Conservation (phyloP, 2,797 vertebrate species). For the Distichodus sexfasciatus region DNA sequence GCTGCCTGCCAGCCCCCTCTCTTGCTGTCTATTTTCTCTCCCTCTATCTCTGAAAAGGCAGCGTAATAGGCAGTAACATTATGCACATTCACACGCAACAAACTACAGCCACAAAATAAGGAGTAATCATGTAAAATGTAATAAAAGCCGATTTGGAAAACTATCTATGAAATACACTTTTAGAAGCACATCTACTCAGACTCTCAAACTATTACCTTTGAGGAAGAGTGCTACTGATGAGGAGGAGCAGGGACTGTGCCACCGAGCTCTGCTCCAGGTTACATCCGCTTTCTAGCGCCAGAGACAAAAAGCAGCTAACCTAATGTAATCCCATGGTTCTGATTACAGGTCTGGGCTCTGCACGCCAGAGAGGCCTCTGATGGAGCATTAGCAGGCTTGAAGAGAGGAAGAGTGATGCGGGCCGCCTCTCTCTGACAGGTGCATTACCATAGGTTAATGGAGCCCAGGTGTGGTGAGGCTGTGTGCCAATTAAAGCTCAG, state of each 20-base stretch:
- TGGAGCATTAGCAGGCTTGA: neutral
- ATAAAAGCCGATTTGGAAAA: neutral
- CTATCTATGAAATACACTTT: neutral
- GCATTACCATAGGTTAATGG: slow-evolving; percentile 16
- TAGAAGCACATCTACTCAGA: neutral
- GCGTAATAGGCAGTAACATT: neutral
- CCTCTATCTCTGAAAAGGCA: neutral
- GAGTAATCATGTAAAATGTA: no score
- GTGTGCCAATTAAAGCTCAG: slow-evolving; percentile 3
- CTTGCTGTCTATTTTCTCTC: no score
- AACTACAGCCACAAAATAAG: neutral
- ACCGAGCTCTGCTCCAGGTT: neutral
- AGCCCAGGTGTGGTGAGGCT: neutral
- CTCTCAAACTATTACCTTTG: no score
- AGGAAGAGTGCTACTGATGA: no score
- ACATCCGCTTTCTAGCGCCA: slow-evolving; percentile 4
- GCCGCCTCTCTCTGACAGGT: neutral
- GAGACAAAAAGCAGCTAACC: slow-evolving; percentile 9
- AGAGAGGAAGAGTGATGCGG: neutral
- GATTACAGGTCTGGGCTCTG: slow-evolving; percentile 27
- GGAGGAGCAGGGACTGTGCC: no score
- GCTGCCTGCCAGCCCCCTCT: no score
- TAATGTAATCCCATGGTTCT: slow-evolving; percentile 2
- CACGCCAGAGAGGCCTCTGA: neutral
- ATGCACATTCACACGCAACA: neutral